Evolutionary conservation across 2,113 vertebrate species (phyloP), one percentile per base, ranked within the genome.

Genomic region (Syngnathus floridae): DNA sequence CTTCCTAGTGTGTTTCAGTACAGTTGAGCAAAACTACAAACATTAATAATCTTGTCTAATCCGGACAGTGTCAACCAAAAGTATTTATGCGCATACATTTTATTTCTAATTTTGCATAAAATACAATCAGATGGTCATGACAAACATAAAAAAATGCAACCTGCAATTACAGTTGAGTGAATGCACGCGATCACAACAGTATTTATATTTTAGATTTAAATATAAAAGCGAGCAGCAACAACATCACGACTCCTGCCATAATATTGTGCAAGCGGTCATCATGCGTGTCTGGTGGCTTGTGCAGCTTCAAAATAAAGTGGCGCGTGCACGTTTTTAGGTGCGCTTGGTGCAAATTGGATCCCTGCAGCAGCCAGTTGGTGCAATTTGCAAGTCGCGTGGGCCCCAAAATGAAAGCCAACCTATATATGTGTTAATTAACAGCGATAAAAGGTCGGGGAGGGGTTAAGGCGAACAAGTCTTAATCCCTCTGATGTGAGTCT

Each of bases 351-450:
- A 41, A 65, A 63, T 65, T 31, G 46, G 65, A 36, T 35, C 65
- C 38, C 66, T 69, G 77, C 74, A 69, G 67, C 60, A 51, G 55
- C 66, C 69, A 72, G 74, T 78, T 67, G 69, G 78, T 67, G 69
- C 71, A 67, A 77, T 66, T 52, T 76, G 79, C 72, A 82, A 80
- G 9, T 3, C 71, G 78, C 83, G 66, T 83, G 76, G 65, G 71
- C 56, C 1, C 38, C 38, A 14, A 16, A 64, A 57, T 21, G 5
- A 35, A 26, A 36, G 5, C 16, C 14, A 16, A 31, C 9, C 48
- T 35, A 69, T 31, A 31, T 31, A 43, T 37, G 67, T 21, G 67
- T 51, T 69, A 31, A 61, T 71, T 73, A 74, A 78, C 3, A 13
- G 26, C 54, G 17, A 56, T 54, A 12, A 13, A 35, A 35, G 54